Conservation (phyloP, 2,888 invertebrate genomes). For the Mylabris sibirica region DNA sequence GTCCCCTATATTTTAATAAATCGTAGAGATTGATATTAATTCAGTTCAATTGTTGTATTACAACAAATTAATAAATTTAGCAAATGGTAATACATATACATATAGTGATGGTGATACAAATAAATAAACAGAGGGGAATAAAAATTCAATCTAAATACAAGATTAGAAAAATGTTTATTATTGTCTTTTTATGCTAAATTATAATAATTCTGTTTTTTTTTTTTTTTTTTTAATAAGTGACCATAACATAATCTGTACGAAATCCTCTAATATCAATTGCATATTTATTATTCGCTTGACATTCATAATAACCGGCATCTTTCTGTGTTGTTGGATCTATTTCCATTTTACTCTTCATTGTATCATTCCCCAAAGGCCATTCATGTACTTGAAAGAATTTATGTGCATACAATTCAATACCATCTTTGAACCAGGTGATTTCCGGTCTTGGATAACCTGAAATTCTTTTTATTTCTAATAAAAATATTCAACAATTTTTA, state of each 20-base stretch:
- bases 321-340: slow-evolving; percentile 77
- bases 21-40: slow-evolving; percentile 43
- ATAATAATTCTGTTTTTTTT: slow-evolving; percentile 12
- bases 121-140: neutral
- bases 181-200: slow-evolving; percentile 14
- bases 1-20: slow-evolving; percentile 28
- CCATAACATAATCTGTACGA: slow-evolving; percentile 70
- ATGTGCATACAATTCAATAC: slow-evolving; percentile 76
- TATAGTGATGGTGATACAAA: no score
- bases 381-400: slow-evolving; percentile 76
- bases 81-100: neutral
- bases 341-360: slow-evolving; percentile 77
- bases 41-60: slow-evolving; percentile 35
- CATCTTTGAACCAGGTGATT: slow-evolving; percentile 81
- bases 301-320: slow-evolving; percentile 76
- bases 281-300: slow-evolving; percentile 76
- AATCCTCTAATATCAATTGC: slow-evolving; percentile 73
- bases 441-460: slow-evolving; percentile 72
- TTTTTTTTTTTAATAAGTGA: slow-evolving; percentile 64
- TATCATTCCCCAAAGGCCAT: slow-evolving; percentile 71
- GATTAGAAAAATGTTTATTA: slow-evolving; percentile 17
- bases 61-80: slow-evolving; percentile 29
- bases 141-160: slow-evolving; percentile 8
- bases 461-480: slow-evolving; percentile 29
- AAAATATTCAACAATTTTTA: neutral